Percentiles rank a stretch among this genome's conserved stretches.
phyloP scores from a whole-genome alignment of 2,797 vertebrate genomes.

The Phylloscopus collybita region DNA sequence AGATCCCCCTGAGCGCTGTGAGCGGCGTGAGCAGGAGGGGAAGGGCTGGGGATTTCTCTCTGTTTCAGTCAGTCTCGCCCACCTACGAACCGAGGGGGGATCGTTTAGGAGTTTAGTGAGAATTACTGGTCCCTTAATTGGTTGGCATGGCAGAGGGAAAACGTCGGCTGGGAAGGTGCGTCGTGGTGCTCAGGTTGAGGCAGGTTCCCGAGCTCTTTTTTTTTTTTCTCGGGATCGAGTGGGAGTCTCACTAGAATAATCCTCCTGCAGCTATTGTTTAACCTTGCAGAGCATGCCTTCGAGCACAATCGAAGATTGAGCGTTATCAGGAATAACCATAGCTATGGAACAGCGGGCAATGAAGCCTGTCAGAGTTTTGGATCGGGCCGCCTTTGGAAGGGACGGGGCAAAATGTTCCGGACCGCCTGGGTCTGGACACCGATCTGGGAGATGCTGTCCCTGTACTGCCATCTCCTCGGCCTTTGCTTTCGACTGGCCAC shows the following conservation, averaged over 20 bases:
- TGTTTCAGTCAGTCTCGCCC: neutral
- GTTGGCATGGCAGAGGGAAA: neutral
- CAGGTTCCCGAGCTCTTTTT: neutral
- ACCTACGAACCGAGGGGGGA: neutral
- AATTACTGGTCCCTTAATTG: neutral
- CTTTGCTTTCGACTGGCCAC: neutral
- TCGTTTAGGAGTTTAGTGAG: neutral
- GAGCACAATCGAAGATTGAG: neutral
- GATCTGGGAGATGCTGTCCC: neutral
- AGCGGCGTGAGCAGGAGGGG: neutral
- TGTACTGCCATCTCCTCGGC: neutral
- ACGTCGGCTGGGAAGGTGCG: neutral
- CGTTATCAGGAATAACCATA: neutral
- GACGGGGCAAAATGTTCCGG: neutral
- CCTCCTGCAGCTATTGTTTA: neutral
- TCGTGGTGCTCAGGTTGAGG: neutral
- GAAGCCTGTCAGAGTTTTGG: neutral
- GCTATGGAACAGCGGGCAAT: neutral
- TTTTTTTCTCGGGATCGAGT: neutral
- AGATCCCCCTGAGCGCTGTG: neutral
- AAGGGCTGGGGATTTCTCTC: neutral
- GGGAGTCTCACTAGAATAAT: neutral
- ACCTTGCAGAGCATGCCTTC: neutral
- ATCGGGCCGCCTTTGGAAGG: neutral
- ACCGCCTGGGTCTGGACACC: neutral